These are phyloP conservation scores for Morpho achilles DNA, from an alignment of 2,888 invertebrate genomes.

Conservation along the genomic window DNA sequence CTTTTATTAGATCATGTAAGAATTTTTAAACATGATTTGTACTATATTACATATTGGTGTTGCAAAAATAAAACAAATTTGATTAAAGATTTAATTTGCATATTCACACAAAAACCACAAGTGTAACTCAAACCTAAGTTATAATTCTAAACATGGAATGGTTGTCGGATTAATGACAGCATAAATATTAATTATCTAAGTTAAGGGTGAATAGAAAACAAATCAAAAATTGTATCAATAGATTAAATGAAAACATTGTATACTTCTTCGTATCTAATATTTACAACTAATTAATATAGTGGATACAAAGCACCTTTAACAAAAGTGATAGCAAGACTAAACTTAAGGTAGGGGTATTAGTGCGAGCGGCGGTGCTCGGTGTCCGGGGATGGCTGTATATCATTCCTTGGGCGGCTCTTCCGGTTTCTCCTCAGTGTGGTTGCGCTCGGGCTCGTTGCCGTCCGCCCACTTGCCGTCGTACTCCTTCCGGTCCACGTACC, in stretches of 20 bases:
- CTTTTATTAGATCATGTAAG: neutral
- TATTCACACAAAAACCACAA: conserved; percentile 22
- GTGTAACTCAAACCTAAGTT: conserved; percentile 15
- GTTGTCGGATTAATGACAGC: conserved; percentile 13
- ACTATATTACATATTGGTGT: neutral
- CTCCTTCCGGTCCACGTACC: conserved; percentile 81
- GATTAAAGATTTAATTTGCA: conserved; percentile 20
- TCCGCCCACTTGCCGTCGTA: conserved; percentile 84
- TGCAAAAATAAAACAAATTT: neutral
- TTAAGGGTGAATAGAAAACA: neutral
- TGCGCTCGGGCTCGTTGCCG: conserved; percentile 70
- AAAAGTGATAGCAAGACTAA: conserved; percentile 1
- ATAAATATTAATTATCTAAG: neutral
- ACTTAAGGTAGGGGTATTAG: conserved; percentile 11
- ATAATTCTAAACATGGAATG: conserved; percentile 24
- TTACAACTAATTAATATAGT: conserved; percentile 12
- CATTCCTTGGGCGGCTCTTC: conserved; percentile 62
- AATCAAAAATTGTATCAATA: conserved; percentile 9
- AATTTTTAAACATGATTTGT: too few species aligned
- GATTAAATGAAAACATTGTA: conserved; percentile 12
- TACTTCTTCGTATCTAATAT: conserved; percentile 12
- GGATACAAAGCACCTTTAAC: conserved; percentile 16
- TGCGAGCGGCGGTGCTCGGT: conserved; percentile 6
- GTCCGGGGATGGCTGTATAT: conserved; percentile 17
- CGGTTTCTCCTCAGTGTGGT: conserved; percentile 56